Base-by-base conservation (phyloP, 2,888 invertebrate genomes). In the Drosophila conformis region DNA sequence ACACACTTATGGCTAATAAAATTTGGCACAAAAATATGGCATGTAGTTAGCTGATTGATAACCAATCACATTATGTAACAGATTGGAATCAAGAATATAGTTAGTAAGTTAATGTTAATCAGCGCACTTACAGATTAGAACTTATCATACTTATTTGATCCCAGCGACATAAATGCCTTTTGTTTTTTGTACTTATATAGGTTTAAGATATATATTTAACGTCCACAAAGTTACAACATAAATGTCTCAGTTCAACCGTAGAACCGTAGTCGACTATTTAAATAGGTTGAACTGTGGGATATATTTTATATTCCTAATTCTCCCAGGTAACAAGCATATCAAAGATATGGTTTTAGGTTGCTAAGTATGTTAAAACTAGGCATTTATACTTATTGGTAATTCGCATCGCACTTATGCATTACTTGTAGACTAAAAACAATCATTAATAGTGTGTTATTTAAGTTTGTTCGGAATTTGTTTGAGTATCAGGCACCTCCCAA, bases 11-110 rank as follows among this genome's bases (percentile, higher is more conserved):
- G 40, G 31, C 40, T 18, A 46, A 18, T n/a, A 59, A 27, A 18
- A 71, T 62, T 66, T 54, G 46, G 51, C 52, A 48, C 33, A 60
- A 61, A 60, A 63, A 56, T 40, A 57, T 57, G 57, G 40, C 57
- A 84, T 84, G 84, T 80, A 80, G 53, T 57, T 53, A 40, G 63
- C 64, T 74, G 76, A 82, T 84, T 74, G 73, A 84, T 87, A 69
- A 63, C 65, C 49, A 69, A 69, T 38, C 48, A 33, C 53, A 46
- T 70, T 80, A 65, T 49, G 69, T 56, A 72, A 75, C 40, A 36
- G 25, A 46, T 46, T 53, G 27, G 15, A 15, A 10, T 8, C 27
- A 51, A 49, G 25, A 29, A n/a, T n/a, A 21, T 48, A 29, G 42
- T 21, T 18, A 18, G 25, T 35, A 15, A 36, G 13, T 38, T 13